These are phyloP conservation scores for Butorides virescens DNA, from an alignment of 2,113 vertebrate genomes.

Conservation along the genomic window DNA sequence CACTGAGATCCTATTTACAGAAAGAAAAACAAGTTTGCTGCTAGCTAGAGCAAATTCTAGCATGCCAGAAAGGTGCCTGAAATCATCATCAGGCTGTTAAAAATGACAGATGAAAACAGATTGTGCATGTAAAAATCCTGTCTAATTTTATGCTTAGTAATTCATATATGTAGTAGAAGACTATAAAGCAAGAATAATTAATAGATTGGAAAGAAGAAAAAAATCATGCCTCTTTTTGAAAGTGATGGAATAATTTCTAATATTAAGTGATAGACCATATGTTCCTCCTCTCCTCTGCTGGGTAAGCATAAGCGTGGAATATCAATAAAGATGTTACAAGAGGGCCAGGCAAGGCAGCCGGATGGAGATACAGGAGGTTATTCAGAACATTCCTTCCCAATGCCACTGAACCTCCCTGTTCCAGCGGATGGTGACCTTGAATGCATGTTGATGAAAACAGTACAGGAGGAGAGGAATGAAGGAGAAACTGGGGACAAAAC, in stretches of 20 bases:
- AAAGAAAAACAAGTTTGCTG: not conserved
- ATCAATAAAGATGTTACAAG: constrained; percentile 13
- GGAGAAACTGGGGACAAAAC: not conserved
- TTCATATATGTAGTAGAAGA: not conserved
- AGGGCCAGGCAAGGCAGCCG: not conserved
- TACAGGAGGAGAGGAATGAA: not conserved
- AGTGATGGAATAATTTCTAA: constrained; percentile 43
- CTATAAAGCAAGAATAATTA: constrained; percentile 39
- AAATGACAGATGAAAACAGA: constrained; percentile 52
- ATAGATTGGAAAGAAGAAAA: constrained; percentile 12
- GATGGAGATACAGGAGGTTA: not conserved
- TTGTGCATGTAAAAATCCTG: constrained; percentile 32
- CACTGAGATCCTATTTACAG: constrained; percentile 25
- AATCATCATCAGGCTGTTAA: constrained; percentile 36
- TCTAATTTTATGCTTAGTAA: constrained; percentile 40
- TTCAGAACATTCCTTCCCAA: not conserved
- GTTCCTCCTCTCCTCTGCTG: constrained; percentile 12
- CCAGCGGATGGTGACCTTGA: not conserved
- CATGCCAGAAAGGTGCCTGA: not conserved
- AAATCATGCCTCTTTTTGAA: not conserved
- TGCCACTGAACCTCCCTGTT: not conserved
- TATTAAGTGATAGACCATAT: constrained; percentile 44
- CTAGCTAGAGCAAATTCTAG: constrained; percentile 35
- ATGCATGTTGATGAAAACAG: not conserved
- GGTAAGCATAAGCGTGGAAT: not conserved